Evolutionary conservation across 92 coral and sea anemone genomes (phyloP).

Genomic region (Paragorgia papillata): DNA sequence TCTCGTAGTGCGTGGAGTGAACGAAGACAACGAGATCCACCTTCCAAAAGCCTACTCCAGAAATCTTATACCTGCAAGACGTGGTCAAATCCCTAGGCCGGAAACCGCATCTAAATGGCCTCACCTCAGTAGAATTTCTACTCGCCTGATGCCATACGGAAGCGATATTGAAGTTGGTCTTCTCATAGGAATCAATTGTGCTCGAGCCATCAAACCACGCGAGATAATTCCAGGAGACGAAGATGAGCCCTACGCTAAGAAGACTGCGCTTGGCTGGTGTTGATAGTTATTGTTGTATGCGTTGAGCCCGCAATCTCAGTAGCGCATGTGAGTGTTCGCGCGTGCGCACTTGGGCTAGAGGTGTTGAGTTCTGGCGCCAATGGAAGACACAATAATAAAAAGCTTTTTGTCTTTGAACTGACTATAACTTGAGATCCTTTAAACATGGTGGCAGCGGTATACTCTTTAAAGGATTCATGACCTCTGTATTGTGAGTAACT

Average conservation of each 20-base stretch:
- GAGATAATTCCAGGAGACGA: constrained; percentile 59
- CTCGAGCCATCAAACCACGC: constrained; percentile 63
- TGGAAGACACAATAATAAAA: too few relatives aligned
- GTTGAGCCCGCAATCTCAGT: too few relatives aligned
- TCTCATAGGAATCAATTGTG: constrained; percentile 52
- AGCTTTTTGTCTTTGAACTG: too few relatives aligned
- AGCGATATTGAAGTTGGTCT: constrained; percentile 46
- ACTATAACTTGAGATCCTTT: too few relatives aligned
- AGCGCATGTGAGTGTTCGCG: too few relatives aligned
- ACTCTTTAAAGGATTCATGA: not conserved
- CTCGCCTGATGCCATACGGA: constrained; percentile 37
- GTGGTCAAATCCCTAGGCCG: constrained; percentile 65
- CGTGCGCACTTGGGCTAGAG: too few relatives aligned
- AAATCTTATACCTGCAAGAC: constrained; percentile 51
- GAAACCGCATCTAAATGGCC: constrained; percentile 61
- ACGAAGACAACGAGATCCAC: constrained; percentile 25
- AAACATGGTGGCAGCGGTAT: constrained; percentile 3
- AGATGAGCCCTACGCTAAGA: constrained; percentile 62
- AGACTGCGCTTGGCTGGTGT: constrained; percentile 59
- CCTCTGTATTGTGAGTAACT: too few relatives aligned
- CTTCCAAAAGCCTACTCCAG: constrained; percentile 56
- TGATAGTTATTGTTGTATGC: too few relatives aligned
- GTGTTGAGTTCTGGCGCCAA: too few relatives aligned
- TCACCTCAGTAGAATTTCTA: constrained; percentile 50
- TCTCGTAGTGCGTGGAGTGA: constrained; percentile 43